Base-by-base conservation (phyloP, 2,888 invertebrate genomes). In the Pilophorus perplexus region DNA sequence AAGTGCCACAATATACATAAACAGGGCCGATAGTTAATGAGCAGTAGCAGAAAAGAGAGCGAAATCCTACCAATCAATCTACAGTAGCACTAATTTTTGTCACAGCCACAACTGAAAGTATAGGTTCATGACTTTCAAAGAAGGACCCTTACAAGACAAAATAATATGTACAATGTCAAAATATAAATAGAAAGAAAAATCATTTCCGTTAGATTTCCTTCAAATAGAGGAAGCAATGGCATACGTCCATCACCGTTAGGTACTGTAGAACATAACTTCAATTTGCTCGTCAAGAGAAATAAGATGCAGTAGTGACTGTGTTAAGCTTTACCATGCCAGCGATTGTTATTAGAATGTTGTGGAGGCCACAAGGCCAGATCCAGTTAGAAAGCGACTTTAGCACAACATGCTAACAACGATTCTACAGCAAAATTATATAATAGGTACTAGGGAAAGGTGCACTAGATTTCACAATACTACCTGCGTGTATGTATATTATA, bases 391-490 rank as follows among this genome's bases (percentile, higher is more conserved):
- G 71, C 71, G 59, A 66, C 67, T 60, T 69, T 71, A 52, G 70
- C 71, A 70, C 69, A 68, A 70, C 71, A 71, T 71, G 71, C 71
- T 71, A 64, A 71, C 70, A 71, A 71, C 71, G 67, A 71, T 52
- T 67, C 68, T 68, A 68, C 66, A 50, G 68, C 69, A 50, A 67
- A 64, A 64, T 25, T 38, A n/a, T 33, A 16, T 50, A 50, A 22
- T 50, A 64, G 25, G n/a, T n/a, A 8, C 5, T 48, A 64, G 46
- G 40, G 33, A 44, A 54, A 37, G 68, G 65, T 66, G 68, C 68
- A 68, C 65, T 66, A 68, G 64, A 10, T 23, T 25, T 46, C 62
- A 23, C 48, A 33, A 33, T 54, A 54, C 20, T n/a, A n/a, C n/a
- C n/a, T n/a, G n/a, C n/a, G n/a, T n/a, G n/a, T n/a, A n/a, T n/a